These are phyloP conservation scores for Octopus bimaculoides DNA, from an alignment of 1,140 invertebrate species.

Conservation along the genomic window DNA sequence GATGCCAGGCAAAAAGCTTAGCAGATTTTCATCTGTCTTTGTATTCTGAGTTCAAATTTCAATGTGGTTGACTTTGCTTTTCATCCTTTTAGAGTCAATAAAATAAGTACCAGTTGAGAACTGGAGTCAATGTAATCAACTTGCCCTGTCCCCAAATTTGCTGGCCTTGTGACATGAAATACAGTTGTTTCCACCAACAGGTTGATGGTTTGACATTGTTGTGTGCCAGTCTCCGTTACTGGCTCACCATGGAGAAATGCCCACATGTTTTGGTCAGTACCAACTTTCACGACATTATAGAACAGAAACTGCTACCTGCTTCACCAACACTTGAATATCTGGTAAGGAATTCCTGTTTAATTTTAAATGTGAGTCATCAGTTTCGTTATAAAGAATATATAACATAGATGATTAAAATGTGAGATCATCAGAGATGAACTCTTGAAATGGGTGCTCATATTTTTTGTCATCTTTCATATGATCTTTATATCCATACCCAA, in stretches of 20 bases:
- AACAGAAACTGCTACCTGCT: constrained; percentile 57
- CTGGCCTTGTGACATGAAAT: background rate
- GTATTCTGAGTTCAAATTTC: background rate
- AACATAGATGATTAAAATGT: too few species aligned
- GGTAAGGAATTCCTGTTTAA: constrained; percentile 28
- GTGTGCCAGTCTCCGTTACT: constrained; percentile 66
- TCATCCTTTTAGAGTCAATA: background rate
- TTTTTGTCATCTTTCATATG: too few species aligned
- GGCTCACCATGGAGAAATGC: constrained; percentile 62
- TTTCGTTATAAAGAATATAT: background rate
- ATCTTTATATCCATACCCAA: too few species aligned
- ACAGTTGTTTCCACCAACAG: constrained; percentile 29
- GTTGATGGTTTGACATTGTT: constrained; percentile 73
- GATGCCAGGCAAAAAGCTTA: background rate
- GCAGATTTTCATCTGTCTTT: background rate
- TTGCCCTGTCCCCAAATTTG: background rate
- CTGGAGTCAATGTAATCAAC: background rate
- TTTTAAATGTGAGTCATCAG: background rate
- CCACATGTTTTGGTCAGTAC: constrained; percentile 77
- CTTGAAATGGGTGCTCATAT: too few species aligned
- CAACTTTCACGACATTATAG: constrained; percentile 69
- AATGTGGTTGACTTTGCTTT: background rate
- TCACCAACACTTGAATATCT: constrained; percentile 38
- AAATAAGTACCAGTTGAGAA: background rate
- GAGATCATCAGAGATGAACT: too few species aligned